A percentile compares a stretch with the other conserved stretches of the same genome.
These are phyloP conservation scores for Cebidichthys violaceus DNA, from an alignment of 2,113 vertebrate genomes.

Conservation along the genomic window DNA sequence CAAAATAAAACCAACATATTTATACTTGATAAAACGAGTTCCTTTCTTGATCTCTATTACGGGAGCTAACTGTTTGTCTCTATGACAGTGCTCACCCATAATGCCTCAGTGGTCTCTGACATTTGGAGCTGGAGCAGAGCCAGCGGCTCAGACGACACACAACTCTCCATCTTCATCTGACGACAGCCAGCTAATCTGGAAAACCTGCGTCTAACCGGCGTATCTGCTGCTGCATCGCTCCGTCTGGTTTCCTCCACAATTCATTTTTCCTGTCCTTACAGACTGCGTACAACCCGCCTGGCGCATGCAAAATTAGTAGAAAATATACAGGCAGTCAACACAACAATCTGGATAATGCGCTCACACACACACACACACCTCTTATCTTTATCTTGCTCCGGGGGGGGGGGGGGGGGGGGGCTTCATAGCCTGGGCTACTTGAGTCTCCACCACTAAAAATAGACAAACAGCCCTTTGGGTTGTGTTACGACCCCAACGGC, in stretches of 20 bases:
- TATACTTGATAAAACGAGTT: not conserved
- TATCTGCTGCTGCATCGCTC: conserved; percentile 31
- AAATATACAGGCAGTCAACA: not conserved
- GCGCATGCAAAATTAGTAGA: not conserved
- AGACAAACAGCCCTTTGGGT: conserved; percentile 61
- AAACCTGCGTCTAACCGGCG: not conserved
- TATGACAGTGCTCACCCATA: conserved; percentile 12
- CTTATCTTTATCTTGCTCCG: conserved; percentile 32
- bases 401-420: conserved; percentile 36
- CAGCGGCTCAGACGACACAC: conserved; percentile 15
- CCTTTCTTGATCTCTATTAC: not conserved
- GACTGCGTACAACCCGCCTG: not conserved
- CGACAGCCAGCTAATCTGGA: conserved; percentile 42
- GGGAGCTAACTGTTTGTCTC: conserved; percentile 11
- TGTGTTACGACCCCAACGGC: conserved; percentile 59
- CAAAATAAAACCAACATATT: not conserved
- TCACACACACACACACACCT: conserved; percentile 12
- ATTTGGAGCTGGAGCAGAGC: conserved; percentile 45
- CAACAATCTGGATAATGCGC: not conserved
- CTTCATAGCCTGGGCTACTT: conserved; percentile 56
- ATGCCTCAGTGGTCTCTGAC: conserved; percentile 37
- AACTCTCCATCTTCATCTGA: conserved; percentile 48
- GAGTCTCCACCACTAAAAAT: conserved; percentile 70
- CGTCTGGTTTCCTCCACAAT: not conserved
- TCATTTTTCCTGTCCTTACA: not conserved